Percentiles rank a stretch among this genome's conserved stretches.
Conservation (phyloP, 2,888 invertebrate genomes). For the Calameuta pallipes region DNA sequence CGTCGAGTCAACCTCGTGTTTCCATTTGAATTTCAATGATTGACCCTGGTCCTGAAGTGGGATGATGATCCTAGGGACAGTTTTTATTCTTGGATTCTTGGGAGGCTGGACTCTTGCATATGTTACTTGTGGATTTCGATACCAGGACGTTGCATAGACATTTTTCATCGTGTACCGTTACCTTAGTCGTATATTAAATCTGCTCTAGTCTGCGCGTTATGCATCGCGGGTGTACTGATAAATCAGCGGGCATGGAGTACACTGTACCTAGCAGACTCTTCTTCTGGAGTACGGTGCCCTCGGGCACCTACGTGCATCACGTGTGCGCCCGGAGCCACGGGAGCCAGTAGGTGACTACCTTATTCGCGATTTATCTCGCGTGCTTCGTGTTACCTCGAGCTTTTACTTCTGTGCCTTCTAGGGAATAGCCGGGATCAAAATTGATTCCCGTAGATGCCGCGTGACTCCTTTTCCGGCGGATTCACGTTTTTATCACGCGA, state of each 20-base stretch:
- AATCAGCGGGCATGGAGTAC: constrained; percentile 43
- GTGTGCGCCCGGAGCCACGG: background rate
- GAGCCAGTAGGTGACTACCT: background rate
- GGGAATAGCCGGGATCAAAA: background rate
- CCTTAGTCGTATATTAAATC: background rate
- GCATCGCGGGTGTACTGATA: constrained; percentile 30
- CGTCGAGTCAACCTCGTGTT: background rate
- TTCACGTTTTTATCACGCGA: background rate
- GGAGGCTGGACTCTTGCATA: background rate
- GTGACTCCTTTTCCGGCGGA: background rate
- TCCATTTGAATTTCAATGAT: background rate
- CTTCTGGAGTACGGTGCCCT: background rate
- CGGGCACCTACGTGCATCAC: background rate
- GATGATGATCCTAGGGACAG: background rate
- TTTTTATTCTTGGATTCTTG: background rate
- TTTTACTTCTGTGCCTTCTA: background rate
- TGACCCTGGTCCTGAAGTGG: background rate
- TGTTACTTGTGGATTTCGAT: background rate
- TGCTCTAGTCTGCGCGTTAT: background rate
- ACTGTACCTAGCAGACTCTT: background rate
- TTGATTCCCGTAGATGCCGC: background rate
- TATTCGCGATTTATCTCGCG: background rate
- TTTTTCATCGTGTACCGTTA: background rate
- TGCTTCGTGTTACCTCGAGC: background rate
- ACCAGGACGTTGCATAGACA: background rate